phyloP scores from a whole-genome alignment of 2,888 invertebrate species.

The Chrysolina haemoptera region DNA sequence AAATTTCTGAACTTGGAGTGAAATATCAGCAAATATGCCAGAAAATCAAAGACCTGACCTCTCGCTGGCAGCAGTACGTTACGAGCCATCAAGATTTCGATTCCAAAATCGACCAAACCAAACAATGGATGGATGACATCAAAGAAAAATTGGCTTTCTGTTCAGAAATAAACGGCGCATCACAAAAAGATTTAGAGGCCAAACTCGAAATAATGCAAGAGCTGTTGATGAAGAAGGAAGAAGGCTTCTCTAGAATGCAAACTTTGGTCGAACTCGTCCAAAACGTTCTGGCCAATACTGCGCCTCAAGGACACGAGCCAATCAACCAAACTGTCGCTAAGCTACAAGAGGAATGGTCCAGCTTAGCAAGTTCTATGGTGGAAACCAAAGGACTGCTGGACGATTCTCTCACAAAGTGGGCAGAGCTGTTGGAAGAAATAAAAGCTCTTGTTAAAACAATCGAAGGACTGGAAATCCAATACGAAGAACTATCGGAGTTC shows the following conservation, averaged over 20 bases:
- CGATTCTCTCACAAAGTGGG: slow-evolving; percentile 93
- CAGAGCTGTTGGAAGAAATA: slow-evolving; percentile 90
- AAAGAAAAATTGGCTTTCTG: slow-evolving; percentile 87
- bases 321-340: slow-evolving; percentile 88
- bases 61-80: slow-evolving; percentile 94
- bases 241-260: slow-evolving; percentile 91
- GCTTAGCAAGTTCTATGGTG: slow-evolving; percentile 87
- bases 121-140: slow-evolving; percentile 84
- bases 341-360: slow-evolving; percentile 93
- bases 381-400: slow-evolving; percentile 91
- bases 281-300: slow-evolving; percentile 91
- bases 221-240: slow-evolving; percentile 91
- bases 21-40: slow-evolving; percentile 93
- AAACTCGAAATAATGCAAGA: slow-evolving; percentile 90
- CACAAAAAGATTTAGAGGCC: slow-evolving; percentile 88
- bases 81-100: slow-evolving; percentile 90
- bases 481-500: slow-evolving; percentile 81
- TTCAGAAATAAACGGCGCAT: slow-evolving; percentile 82
- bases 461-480: slow-evolving; percentile 81
- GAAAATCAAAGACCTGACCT: slow-evolving; percentile 91
- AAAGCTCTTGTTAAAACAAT: slow-evolving; percentile 88
- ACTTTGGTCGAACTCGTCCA: slow-evolving; percentile 92
- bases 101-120: slow-evolving; percentile 73
- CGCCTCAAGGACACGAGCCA: slow-evolving; percentile 87
- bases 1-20: slow-evolving; percentile 91